These are phyloP conservation scores for Xestia c-nigrum DNA, from an alignment of 2,888 invertebrate species.

Conservation along the genomic window DNA sequence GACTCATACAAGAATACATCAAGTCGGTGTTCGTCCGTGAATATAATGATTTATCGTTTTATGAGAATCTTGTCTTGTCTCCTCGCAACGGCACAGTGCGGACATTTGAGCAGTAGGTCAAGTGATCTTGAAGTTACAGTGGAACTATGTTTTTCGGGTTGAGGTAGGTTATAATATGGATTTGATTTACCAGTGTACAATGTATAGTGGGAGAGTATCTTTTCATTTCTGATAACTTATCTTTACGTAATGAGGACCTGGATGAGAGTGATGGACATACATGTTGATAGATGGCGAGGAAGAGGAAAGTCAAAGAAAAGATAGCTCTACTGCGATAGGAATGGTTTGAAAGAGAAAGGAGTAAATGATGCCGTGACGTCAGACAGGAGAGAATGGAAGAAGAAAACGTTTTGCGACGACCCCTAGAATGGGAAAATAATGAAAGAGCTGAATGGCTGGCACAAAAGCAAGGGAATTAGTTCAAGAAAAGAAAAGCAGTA, in stretches of 20 bases:
- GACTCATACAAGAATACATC: slow-evolving; percentile 29
- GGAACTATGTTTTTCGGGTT: slow-evolving; percentile 5
- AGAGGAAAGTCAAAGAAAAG: too few species aligned
- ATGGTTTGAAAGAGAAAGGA: too few species aligned
- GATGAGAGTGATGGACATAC: neutral
- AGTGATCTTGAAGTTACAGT: neutral
- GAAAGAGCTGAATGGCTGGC: neutral
- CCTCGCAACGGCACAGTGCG: slow-evolving; percentile 5
- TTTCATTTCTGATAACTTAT: neutral
- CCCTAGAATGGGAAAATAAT: too few species aligned
- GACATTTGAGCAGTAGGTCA: slow-evolving; percentile 22
- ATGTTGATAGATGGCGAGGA: too few species aligned
- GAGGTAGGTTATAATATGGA: slow-evolving; percentile 20
- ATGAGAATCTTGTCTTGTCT: slow-evolving; percentile 36
- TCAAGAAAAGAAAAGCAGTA: neutral
- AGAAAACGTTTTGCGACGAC: too few species aligned
- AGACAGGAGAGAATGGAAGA: too few species aligned
- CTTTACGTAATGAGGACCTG: neutral
- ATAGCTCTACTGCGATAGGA: too few species aligned
- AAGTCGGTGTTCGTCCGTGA: slow-evolving; percentile 11
- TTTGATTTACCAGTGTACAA: neutral
- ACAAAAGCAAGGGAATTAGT: neutral
- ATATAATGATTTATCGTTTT: slow-evolving; percentile 37
- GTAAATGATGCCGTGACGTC: too few species aligned
- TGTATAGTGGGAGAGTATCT: neutral